Evolutionary conservation across 2,888 invertebrate species (phyloP), one percentile per base, ranked within the genome.

Genomic region (Andrena hattorfiana): DNA sequence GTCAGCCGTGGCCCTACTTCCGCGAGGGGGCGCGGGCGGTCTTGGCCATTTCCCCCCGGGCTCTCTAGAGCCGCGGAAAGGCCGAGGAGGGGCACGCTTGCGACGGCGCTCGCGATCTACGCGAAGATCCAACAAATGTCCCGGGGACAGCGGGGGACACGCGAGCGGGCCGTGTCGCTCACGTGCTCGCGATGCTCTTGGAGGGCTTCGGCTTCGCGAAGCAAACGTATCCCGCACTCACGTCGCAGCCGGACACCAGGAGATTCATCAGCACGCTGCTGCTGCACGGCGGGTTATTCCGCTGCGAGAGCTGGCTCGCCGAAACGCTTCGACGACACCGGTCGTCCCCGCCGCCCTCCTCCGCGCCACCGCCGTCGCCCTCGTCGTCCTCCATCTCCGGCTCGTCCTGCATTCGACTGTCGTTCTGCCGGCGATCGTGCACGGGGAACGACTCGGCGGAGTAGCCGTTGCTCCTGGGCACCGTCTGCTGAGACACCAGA

Each of bases 221-320:
- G 94, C 98, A 98, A 93, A 97, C 96, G 94, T 99, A 99, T 89
- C 98, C 99, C 89, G 98, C 97, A 95, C 97, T 97, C 94, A 97
- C 97, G 94, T 99, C 99, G 94, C 98, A 98, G 91, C 99, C 99
- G 95, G 97, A 98, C 95, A 99, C 97, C 95, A 99, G 96, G 90
- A 99, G 96, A 95, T 99, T 99, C 97, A 98, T 97, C 92, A 99
- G 96, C 93, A 99, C 98, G 94, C 97, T 97, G 89, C 97, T 97
- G 89, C 96, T 96, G 75, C 96, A 96, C 78, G 95, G 95, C 84
- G 85, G 85, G 59, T 72, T 87, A 68, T 54, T 70, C 16, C 67
- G 73, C 16, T 51, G 77, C 7, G 77, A 42, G 16, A 20, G 70
- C 49, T 66, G 74, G 32, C 70, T 56, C 5, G 66, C 28, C 13